Evolutionary conservation across 2,113 vertebrate species (phyloP), one percentile per base, ranked within the genome.

Genomic region (Vulpes ferrilata): DNA sequence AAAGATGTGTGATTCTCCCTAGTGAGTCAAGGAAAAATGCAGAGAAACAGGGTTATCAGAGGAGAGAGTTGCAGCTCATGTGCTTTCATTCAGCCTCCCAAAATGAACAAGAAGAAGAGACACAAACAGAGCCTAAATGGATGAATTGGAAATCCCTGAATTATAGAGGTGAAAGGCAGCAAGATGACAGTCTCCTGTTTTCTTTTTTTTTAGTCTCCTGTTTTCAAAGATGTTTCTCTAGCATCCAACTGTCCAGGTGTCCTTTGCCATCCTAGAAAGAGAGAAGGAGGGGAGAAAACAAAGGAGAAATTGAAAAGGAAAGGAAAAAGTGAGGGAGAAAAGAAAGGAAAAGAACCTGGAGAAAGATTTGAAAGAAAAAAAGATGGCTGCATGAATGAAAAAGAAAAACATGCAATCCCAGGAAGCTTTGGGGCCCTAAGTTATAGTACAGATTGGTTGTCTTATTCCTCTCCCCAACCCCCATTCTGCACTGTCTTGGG

Each of bases 1-100:
- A 97, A 97, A 96, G 55, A 97, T 96, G 97, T 98, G 93, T 96
- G 96, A 96, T 93, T 97, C 90, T 98, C 96, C 93, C 95, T 94
- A 96, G 81, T 96, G 97, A 98, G 80, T 97, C 94, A 94, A 57
- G 86, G 76, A 74, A 96, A 97, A 96, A 93, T 84, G 65, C 76
- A 91, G 88, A 96, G 95, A 97, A 96, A 94, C 48, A 48, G 88
- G 94, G 97, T 95, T 98, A 97, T 96, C 95, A 97, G 97, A 97
- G 96, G 94, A 96, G 96, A 98, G 22, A 64, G 32, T 35, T 97
- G 13, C 2, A 88, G 65, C 81, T 89, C 53, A 62, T 92, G n/a
- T 65, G 86, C 53, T 97, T 97, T 97, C 82, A 94, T 90, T 94
- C 88, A 74, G 67, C 86, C 79, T 95, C n/a, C 38, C 55, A 78